Percentiles rank a stretch among this genome's conserved stretches.
These are phyloP conservation scores for Turritopsis rubra DNA, from an alignment of 30 jellyfish, hydroid and myxozoan species.

Conservation along the genomic window DNA sequence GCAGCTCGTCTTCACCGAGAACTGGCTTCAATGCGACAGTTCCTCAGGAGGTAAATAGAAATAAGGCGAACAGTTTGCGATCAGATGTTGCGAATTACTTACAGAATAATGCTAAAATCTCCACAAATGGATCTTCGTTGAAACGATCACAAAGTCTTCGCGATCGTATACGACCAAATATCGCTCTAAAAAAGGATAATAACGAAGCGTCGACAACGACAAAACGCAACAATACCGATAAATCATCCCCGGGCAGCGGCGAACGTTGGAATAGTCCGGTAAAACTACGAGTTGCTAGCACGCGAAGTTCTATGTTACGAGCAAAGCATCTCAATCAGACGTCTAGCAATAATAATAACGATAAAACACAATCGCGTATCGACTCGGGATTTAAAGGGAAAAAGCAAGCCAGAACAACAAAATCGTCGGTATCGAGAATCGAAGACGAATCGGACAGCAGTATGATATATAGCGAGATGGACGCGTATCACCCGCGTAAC, in stretches of 20 bases:
- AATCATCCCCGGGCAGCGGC: not conserved
- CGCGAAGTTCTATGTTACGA: conserved; percentile 16
- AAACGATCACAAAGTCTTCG: conserved; percentile 21
- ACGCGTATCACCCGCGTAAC: not conserved
- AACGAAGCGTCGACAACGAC: not conserved
- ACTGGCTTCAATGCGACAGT: not conserved
- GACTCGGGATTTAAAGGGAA: not conserved
- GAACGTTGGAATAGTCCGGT: not conserved
- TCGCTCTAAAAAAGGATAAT: not conserved
- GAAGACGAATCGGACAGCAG: not conserved
- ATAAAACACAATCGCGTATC: not conserved
- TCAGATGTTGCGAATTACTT: not conserved
- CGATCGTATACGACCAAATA: not conserved
- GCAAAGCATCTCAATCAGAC: not conserved
- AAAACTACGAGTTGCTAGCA: conserved; percentile 8
- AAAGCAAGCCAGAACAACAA: not conserved
- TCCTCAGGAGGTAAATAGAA: not conserved
- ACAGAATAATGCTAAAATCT: not conserved
- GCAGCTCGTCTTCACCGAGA: not conserved
- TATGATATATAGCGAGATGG: conserved; percentile 1
- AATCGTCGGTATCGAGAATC: not conserved
- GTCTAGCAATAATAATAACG: not conserved
- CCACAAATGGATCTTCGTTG: conserved; percentile 1
- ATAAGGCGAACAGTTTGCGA: not conserved
- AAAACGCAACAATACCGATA: not conserved